phyloP scores from a whole-genome alignment of 2,797 vertebrate genomes.

The Falco novaeseelandiae region DNA sequence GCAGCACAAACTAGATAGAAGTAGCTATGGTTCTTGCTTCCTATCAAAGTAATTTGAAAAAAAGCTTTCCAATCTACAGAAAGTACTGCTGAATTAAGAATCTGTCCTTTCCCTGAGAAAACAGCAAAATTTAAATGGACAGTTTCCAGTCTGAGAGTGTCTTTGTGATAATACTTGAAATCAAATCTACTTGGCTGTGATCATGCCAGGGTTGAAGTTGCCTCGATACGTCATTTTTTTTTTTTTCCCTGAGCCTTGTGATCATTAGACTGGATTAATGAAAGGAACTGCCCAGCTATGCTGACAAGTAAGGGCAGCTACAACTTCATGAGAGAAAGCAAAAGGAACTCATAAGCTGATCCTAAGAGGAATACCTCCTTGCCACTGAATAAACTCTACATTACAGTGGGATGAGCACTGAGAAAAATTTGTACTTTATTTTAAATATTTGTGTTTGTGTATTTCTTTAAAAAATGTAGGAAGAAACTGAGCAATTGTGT shows the following conservation, averaged over 20 bases:
- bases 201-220: not conserved
- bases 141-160: not conserved
- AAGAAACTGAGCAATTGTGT: not conserved
- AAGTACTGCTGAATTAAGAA: not conserved
- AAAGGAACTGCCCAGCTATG: not conserved
- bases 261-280: not conserved
- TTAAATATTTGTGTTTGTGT: not conserved
- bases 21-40: not conserved
- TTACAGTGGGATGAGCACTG: not conserved
- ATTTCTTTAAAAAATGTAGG: not conserved
- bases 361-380: not conserved
- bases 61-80: not conserved
- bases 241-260: not conserved
- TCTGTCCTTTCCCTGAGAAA: not conserved
- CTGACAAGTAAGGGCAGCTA: not conserved
- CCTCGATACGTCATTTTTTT: accelerated
- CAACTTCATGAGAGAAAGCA: not conserved
- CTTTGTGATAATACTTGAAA: not conserved
- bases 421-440: not conserved
- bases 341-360: not conserved
- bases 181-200: not conserved
- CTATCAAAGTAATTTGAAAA: not conserved
- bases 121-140: not conserved
- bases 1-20: not conserved
- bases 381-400: not conserved